Evolutionary conservation across 2,888 invertebrate species (phyloP), one percentile per base, ranked within the genome.

Genomic region (Deilephila porcellus): DNA sequence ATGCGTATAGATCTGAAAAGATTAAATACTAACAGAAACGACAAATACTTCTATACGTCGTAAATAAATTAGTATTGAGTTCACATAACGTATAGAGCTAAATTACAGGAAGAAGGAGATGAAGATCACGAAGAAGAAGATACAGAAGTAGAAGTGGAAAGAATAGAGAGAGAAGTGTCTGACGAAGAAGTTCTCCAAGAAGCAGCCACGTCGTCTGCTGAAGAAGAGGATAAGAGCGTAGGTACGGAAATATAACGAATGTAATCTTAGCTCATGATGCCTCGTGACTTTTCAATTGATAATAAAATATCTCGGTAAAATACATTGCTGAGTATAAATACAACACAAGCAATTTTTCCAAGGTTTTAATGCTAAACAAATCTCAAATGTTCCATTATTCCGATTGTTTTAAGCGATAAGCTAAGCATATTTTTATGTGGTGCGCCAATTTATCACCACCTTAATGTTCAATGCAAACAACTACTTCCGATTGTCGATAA

Each of bases 141-240:
- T 63, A 80, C 84, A 19, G 90, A 86, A 60, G 88, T 90, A 62
- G 92, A 92, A 83, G 89, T 95, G 73, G 95, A 95, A 77, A 93
- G 90, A 60, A 88, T 93, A 60, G 93, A 93, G 76, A 85, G 85
- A 34, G 93, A 93, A 77, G 80, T 88, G 17, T 86, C 88, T 20
- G 93, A 93, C 72, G 90, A 92, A 52, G 88, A 85, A 37, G 19
- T 71, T 53, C 19, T 62, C n/a, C 70, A 74, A 25, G 74, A 71
- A 70, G 64, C 62, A 4, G 37, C 71, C 4, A 88, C 89, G 71
- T 79, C 86, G 3, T 83, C 85, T 3, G 84, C 83, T 25, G 86
- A 86, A 11, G 86, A 89, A 59, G 82, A 83, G 53, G 78, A 80
- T 63, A 76, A 82, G 3, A 81, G 77, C 37, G 77, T 80, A 78